phyloP scores from a whole-genome alignment of 2,113 vertebrate genomes.

The Xiphias gladius region DNA sequence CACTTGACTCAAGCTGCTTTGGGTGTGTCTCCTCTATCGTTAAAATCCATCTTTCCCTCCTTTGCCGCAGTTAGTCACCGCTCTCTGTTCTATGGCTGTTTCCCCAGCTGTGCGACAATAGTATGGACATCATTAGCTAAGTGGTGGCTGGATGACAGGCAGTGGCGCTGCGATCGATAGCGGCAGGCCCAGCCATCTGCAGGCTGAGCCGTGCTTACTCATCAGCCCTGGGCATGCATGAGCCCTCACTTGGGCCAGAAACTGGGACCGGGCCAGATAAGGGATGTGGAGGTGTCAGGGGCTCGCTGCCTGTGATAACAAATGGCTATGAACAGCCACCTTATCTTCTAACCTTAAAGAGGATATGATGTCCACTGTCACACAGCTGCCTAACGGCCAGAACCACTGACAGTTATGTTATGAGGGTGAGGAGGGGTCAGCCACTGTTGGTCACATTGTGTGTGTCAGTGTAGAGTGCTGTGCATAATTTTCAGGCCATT shows the following conservation, averaged over 20 bases:
- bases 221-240: conserved; percentile 63
- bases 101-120: conserved; percentile 67
- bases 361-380: conserved; percentile 74
- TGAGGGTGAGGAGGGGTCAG: conserved; percentile 51
- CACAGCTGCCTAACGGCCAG: conserved; percentile 53
- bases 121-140: conserved; percentile 83
- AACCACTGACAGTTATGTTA: conserved; percentile 52
- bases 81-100: conserved; percentile 65
- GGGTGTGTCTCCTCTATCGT: conserved; percentile 55
- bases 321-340: conserved; percentile 68
- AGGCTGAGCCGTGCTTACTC: conserved; percentile 73
- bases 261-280: conserved; percentile 69
- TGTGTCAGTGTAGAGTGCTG: background rate
- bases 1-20: conserved; percentile 54
- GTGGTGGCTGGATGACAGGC: conserved; percentile 81
- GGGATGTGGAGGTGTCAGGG: conserved; percentile 67
- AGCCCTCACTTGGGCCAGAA: conserved; percentile 30
- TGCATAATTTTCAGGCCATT: background rate
- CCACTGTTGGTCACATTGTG: conserved; percentile 26
- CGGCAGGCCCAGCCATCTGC: conserved; percentile 50
- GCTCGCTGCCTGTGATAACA: conserved; percentile 63
- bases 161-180: conserved; percentile 72
- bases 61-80: conserved; percentile 1
- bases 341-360: conserved; percentile 80
- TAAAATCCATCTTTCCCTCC: conserved; percentile 65